phyloP scores from a whole-genome alignment of 1,140 invertebrate genomes.

The Calliphora vicina region DNA sequence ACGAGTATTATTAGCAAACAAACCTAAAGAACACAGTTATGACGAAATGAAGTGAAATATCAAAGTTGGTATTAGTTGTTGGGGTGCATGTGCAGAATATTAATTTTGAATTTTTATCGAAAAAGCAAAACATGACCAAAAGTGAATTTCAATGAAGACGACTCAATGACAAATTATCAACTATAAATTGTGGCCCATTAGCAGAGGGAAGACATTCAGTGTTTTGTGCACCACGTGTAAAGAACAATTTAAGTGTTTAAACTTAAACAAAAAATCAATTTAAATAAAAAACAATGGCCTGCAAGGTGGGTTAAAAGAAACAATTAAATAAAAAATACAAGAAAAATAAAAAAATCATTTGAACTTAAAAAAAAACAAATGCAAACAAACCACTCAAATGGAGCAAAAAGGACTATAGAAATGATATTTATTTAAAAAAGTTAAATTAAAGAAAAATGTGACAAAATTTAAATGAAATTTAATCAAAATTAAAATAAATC shows the following conservation, averaged over 20 bases:
- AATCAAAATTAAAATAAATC: background rate
- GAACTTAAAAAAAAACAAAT: background rate
- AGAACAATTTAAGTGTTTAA: conserved; percentile 30
- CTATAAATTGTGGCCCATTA: conserved; percentile 35
- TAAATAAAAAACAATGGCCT: conserved; percentile 36
- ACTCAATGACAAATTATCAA: conserved; percentile 35
- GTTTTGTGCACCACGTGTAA: conserved; percentile 13
- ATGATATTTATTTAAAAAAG: background rate
- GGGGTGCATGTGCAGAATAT: background rate
- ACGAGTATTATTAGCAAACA: background rate
- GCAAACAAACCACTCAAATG: no score
- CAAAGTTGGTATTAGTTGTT: background rate
- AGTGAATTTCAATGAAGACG: conserved; percentile 39
- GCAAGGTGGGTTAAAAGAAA: conserved; percentile 34
- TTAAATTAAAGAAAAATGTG: background rate
- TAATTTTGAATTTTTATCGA: background rate
- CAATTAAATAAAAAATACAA: background rate
- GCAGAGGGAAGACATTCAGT: conserved; percentile 36
- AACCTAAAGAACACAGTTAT: no score
- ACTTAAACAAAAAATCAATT: conserved; percentile 27
- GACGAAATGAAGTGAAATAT: background rate
- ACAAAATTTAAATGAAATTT: background rate
- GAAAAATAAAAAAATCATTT: background rate
- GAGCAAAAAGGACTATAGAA: background rate
- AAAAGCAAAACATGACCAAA: conserved; percentile 21